These are phyloP conservation scores for Solea senegalensis DNA, from an alignment of 2,113 vertebrate genomes.

Conservation along the genomic window DNA sequence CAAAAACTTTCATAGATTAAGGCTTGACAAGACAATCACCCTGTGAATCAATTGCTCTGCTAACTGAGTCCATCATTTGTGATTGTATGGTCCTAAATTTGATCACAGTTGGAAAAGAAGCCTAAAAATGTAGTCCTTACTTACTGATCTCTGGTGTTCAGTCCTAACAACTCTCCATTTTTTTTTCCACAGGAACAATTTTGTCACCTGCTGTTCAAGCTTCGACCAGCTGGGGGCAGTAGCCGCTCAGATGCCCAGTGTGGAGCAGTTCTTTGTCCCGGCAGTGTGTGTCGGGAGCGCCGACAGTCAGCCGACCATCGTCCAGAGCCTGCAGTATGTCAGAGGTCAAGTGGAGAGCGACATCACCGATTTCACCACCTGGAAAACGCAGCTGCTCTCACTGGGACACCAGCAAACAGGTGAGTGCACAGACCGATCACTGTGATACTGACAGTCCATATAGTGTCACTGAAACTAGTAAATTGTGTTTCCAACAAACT, in stretches of 20 bases:
- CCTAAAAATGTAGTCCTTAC: too few relatives aligned
- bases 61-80: too few relatives aligned
- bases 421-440: slow-evolving; percentile 27
- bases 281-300: slow-evolving; percentile 56
- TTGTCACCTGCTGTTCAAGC: slow-evolving; percentile 84
- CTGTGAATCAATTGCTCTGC: too few relatives aligned
- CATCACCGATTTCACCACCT: slow-evolving; percentile 85
- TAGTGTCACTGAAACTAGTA: background rate
- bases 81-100: too few relatives aligned
- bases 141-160: too few relatives aligned
- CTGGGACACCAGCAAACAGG: slow-evolving; percentile 65
- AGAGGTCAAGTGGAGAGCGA: slow-evolving; percentile 81
- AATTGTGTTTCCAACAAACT: too few relatives aligned
- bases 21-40: too few relatives aligned
- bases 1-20: too few relatives aligned
- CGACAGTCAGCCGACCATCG: slow-evolving; percentile 76
- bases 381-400: slow-evolving; percentile 86
- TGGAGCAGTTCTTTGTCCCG: slow-evolving; percentile 86
- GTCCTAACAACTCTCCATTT: background rate
- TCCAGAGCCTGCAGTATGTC: slow-evolving; percentile 84
- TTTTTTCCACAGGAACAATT: slow-evolving; percentile 85
- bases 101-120: too few relatives aligned
- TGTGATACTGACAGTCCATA: background rate
- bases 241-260: slow-evolving; percentile 78
- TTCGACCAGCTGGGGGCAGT: slow-evolving; percentile 82